A percentile compares a stretch with the other conserved stretches of the same genome.
These are phyloP conservation scores for Bathybates hornii DNA, from an alignment of 2,113 vertebrate genomes.

Conservation along the genomic window DNA sequence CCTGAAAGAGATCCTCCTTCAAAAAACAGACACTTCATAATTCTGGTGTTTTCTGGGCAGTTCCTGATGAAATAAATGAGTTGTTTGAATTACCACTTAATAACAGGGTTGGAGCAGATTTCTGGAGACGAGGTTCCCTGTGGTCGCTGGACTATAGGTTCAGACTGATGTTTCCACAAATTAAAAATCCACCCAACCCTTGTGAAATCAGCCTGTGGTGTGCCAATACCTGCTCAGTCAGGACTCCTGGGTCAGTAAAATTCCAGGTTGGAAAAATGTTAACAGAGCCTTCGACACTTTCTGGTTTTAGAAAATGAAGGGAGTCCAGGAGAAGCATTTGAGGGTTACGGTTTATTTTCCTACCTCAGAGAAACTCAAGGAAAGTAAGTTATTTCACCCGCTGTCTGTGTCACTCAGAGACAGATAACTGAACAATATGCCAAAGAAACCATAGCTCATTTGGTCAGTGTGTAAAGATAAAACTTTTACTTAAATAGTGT, in stretches of 20 bases:
- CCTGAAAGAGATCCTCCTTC: neutral
- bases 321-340: neutral
- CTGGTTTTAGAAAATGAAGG: neutral
- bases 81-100: conserved; percentile 57
- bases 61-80: conserved; percentile 44
- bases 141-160: conserved; percentile 47
- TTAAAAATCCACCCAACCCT: conserved; percentile 59
- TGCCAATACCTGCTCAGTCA: conserved; percentile 61
- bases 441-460: neutral
- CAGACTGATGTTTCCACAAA: conserved; percentile 51
- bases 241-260: conserved; percentile 40
- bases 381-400: conserved; percentile 6
- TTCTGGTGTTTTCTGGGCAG: conserved; percentile 4
- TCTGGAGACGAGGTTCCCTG: conserved; percentile 52
- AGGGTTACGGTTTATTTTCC: conserved; percentile 3
- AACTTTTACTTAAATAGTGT: neutral
- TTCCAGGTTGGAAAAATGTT: conserved; percentile 48
- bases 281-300: conserved; percentile 8
- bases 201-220: conserved; percentile 47
- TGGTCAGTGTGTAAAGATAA: neutral
- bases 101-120: conserved; percentile 42
- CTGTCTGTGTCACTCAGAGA: neutral
- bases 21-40: neutral
- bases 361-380: neutral
- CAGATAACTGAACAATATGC: neutral